phyloP scores from a whole-genome alignment of 2,113 vertebrate species.

The Phalacrocorax brasilianus region DNA sequence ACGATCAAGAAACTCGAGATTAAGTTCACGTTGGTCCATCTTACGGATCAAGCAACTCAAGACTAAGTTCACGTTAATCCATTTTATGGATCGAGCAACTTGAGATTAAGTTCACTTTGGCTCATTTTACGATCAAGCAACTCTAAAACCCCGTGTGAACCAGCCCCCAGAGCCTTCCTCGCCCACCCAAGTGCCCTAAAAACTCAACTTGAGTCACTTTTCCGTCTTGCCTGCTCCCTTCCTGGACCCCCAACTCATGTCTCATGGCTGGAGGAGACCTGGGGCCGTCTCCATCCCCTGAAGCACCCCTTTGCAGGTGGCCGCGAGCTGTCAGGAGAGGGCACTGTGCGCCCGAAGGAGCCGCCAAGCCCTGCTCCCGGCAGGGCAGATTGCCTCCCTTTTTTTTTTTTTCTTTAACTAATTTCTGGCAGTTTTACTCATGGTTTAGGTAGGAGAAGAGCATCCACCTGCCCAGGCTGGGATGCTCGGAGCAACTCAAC shows the following conservation, averaged over 20 bases:
- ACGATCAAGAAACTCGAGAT: too few species aligned
- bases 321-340: not conserved
- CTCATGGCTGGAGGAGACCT: too few species aligned
- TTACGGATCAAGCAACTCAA: too few species aligned
- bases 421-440: not conserved
- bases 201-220: not conserved
- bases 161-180: not conserved
- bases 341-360: not conserved
- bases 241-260: accelerated
- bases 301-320: not conserved
- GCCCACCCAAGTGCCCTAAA: not conserved
- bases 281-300: not conserved
- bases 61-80: too few species aligned
- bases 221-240: accelerated
- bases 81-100: too few species aligned
- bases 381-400: accelerated
- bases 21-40: too few species aligned
- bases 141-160: accelerated
- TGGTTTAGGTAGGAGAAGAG: not conserved
- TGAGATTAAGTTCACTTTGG: too few species aligned
- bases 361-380: too few species aligned
- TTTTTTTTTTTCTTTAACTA: not conserved
- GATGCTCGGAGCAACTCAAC: not conserved
- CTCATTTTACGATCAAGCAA: not conserved
- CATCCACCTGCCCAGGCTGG: not conserved